A percentile compares a stretch with the other conserved stretches of the same genome.
phyloP scores from a whole-genome alignment of 2,888 invertebrate species.

The Drosophila borealis region DNA sequence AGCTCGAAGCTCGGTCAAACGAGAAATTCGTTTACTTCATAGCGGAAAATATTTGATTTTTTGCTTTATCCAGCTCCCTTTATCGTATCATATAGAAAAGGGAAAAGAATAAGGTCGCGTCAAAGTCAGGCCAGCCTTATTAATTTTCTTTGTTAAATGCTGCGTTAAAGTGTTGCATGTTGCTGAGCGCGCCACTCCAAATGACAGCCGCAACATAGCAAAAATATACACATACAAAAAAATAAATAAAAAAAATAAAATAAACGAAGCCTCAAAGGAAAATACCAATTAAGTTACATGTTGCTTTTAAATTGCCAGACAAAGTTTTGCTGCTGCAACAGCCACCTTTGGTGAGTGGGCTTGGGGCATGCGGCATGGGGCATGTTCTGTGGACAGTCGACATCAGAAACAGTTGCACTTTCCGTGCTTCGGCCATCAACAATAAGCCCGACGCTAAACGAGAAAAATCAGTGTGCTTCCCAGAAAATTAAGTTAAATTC shows the following conservation, averaged over 20 bases:
- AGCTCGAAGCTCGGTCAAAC: not conserved
- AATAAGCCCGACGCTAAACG: slow-evolving; percentile 1
- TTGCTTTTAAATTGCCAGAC: slow-evolving; percentile 42
- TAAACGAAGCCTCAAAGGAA: slow-evolving; percentile 12
- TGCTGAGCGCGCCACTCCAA: slow-evolving; percentile 19
- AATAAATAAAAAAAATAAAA: slow-evolving; percentile 10
- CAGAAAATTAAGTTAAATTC: slow-evolving; percentile 8
- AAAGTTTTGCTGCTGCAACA: slow-evolving; percentile 38
- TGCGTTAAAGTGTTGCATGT: slow-evolving; percentile 35
- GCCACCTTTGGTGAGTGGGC: not conserved
- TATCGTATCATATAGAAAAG: not conserved
- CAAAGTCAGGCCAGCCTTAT: slow-evolving; percentile 11
- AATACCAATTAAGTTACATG: slow-evolving; percentile 53
- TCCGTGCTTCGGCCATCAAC: slow-evolving; percentile 4
- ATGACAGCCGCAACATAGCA: slow-evolving; percentile 24
- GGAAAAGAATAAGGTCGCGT: not conserved
- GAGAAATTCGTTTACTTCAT: not conserved
- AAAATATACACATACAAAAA: slow-evolving; percentile 14
- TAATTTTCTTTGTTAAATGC: slow-evolving; percentile 19
- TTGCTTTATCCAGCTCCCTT: no score
- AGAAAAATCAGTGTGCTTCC: not conserved
- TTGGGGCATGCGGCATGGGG: no score
- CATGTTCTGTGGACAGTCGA: not conserved
- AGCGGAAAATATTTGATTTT: no score
- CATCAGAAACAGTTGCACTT: slow-evolving; percentile 38